Evolutionary conservation across 2,113 vertebrate genomes (phyloP).

Genomic region (Corythaixoides concolor): DNA sequence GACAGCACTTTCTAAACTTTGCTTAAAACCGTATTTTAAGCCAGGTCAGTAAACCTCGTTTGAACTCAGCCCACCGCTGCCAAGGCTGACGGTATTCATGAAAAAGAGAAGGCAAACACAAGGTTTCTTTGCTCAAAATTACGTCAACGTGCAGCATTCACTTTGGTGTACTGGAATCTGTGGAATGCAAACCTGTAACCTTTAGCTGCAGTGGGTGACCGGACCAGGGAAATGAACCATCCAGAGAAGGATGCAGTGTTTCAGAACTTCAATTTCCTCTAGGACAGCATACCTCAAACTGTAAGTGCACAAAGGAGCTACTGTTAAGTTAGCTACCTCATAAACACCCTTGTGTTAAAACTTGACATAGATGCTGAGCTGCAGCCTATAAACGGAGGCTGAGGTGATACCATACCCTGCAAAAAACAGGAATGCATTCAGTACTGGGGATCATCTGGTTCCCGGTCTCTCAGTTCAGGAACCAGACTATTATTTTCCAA

Average conservation of each 20-base stretch:
- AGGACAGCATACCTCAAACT: background rate
- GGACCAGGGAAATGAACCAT: slow-evolving; percentile 11
- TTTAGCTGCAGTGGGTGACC: background rate
- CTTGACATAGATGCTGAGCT: background rate
- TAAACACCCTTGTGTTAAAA: background rate
- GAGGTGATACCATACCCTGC: background rate
- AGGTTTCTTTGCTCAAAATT: background rate
- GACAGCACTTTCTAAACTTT: background rate
- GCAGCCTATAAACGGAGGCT: background rate
- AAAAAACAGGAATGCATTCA: background rate
- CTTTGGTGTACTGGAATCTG: background rate
- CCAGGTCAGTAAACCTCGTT: background rate
- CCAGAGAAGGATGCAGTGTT: background rate
- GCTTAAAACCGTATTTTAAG: background rate
- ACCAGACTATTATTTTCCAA: background rate
- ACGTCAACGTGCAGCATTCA: background rate
- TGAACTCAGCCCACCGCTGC: background rate
- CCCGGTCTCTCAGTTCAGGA: accelerated
- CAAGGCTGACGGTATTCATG: background rate
- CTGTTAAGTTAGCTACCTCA: background rate
- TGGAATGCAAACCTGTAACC: slow-evolving; percentile 58
- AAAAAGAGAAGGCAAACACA: background rate
- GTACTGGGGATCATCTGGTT: background rate
- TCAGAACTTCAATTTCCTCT: background rate
- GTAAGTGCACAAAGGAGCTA: background rate